Evolutionary conservation across 2,113 vertebrate species (phyloP), one percentile per base, ranked within the genome.

Genomic region (Strigops habroptila): DNA sequence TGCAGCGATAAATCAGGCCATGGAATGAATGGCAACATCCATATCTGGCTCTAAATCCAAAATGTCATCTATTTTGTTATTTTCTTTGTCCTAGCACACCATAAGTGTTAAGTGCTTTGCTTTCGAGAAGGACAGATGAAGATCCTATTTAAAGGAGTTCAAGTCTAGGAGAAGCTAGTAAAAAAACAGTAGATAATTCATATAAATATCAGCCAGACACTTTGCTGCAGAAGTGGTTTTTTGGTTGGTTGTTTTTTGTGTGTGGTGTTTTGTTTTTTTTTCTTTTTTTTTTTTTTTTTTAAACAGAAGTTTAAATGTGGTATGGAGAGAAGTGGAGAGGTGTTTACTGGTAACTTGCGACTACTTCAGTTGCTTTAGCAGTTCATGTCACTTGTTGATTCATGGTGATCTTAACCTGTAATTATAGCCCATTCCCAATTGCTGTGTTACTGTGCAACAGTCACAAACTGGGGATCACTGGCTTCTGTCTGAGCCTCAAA

Each of bases 41-140:
- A 44, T 95, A 96, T 92, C 94, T 96, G 51, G 19, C 73, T 93
- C 67, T 62, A 80, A 70, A 95, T 96, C 88, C 93, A 94, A 90
- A 96, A 94, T 91, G 82, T 88, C 92, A 94, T 95, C 80, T 96
- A 64, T 88, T 96, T 95, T 90, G 86, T 84, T 80, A 93, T 95
- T 96, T 96, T 83, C 82, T 93, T 91, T 91, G 90, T 68, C 55
- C 85, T 70, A 88, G 67, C 79, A 81, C 48, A 39, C 48, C 18
- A 4, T 63, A 74, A 39, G 70, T 82, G 30, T 83, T 90, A 86
- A 84, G 76, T 92, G 73, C 57, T 95, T 90, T 90, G 33, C 82
- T 93, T 88, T 95, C 64, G 86, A 65, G 70, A 79, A 93, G 57
- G 62, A 51, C 55, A 83, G 63, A 65, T 0, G 12, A 87, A 89